Conservation (phyloP, 1,140 invertebrate genomes). For the Zaprionus tsacasi region DNA sequence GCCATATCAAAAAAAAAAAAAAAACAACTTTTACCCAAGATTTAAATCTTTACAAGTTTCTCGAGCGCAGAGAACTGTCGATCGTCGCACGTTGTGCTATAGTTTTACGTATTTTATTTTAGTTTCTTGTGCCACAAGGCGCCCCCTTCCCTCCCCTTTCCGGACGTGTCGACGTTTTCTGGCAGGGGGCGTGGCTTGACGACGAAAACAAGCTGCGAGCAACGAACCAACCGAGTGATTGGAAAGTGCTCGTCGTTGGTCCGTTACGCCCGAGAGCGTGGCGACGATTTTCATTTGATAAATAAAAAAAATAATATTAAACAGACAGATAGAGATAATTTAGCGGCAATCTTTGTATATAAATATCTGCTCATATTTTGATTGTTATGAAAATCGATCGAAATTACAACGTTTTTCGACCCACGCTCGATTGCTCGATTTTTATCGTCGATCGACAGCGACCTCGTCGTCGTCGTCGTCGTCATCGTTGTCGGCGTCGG, state of each 20-base stretch:
- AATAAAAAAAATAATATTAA: constrained; percentile 23
- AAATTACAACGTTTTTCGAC: constrained; percentile 31
- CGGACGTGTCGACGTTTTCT: constrained; percentile 42
- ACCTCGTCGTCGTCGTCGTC: constrained; percentile 35
- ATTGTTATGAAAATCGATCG: constrained; percentile 15
- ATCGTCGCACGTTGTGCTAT: constrained; percentile 38
- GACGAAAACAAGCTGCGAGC: constrained; percentile 47
- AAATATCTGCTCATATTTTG: constrained; percentile 1
- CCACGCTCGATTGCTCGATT: constrained; percentile 42
- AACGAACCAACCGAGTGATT: constrained; percentile 50
- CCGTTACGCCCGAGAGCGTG: constrained; percentile 61
- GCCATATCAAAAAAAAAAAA: constrained; percentile 56
- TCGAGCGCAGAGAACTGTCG: constrained; percentile 63
- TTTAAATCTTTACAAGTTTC: constrained; percentile 51
- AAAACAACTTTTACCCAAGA: constrained; percentile 79
- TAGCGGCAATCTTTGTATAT: background rate
- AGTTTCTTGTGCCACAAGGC: constrained; percentile 15
- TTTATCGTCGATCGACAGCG: constrained; percentile 48
- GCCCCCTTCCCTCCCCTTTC: background rate
- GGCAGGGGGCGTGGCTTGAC: constrained; percentile 62
- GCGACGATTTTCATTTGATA: constrained; percentile 20
- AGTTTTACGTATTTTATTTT: constrained; percentile 2
- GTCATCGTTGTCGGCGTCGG: constrained; percentile 41
- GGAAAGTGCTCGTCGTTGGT: constrained; percentile 58
- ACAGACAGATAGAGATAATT: background rate